phyloP scores from a whole-genome alignment of 2,888 invertebrate species.

The Caenorhabditis drosophilae region DNA sequence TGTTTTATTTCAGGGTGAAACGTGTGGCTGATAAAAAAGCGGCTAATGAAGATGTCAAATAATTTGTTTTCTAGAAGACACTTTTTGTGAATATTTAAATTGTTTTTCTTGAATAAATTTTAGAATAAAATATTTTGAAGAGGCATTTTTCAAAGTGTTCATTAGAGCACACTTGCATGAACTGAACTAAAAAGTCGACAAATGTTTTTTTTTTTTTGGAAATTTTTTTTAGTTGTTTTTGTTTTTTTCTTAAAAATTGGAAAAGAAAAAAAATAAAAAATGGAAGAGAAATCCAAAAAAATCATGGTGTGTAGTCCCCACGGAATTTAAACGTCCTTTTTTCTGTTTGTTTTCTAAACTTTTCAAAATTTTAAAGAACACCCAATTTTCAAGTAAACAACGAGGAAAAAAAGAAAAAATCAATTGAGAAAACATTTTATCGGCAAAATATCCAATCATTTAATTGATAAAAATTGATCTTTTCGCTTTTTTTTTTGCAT shows the following conservation, averaged over 20 bases:
- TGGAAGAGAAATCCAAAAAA: no score
- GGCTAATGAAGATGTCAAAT: not conserved
- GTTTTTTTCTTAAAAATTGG: not conserved
- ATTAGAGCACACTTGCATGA: not conserved
- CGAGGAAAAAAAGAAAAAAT: no score
- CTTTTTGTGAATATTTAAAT: slow-evolving; percentile 7
- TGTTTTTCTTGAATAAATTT: not conserved
- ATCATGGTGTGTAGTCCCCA: no score
- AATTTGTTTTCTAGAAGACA: slow-evolving; percentile 7
- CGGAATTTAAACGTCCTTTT: no score
- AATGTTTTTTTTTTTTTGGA: not conserved
- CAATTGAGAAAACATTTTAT: no score
- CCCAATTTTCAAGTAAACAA: no score
- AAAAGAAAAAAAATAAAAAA: not conserved
- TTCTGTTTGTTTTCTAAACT: no score
- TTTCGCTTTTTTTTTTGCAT: no score
- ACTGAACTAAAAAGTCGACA: no score
- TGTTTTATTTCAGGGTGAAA: slow-evolving; percentile 15
- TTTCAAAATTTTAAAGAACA: no score
- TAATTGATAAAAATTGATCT: no score
- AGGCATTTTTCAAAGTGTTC: not conserved
- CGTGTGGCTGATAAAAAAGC: slow-evolving; percentile 23
- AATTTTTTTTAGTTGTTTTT: not conserved
- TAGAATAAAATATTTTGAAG: not conserved
- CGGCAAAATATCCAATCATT: no score